A percentile compares a stretch with the other conserved stretches of the same genome.
These are phyloP conservation scores for Argyrosomus japonicus DNA, from an alignment of 2,113 vertebrate species.

Conservation along the genomic window DNA sequence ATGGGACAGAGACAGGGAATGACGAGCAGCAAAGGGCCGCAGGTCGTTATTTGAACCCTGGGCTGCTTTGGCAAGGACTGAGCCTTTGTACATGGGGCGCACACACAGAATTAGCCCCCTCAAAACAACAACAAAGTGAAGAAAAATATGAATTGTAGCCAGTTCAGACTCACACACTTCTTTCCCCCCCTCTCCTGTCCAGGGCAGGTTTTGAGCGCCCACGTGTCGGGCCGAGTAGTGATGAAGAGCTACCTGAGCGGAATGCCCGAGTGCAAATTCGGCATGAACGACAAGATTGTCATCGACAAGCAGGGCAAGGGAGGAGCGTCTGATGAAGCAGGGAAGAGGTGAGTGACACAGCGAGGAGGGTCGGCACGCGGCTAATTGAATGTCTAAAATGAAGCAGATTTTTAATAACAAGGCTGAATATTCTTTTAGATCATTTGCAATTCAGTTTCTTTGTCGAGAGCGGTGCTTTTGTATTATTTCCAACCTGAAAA, in stretches of 20 bases:
- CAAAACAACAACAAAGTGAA: background rate
- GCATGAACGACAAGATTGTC: slow-evolving; percentile 99
- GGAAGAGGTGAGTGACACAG: slow-evolving; percentile 89
- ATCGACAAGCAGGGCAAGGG: slow-evolving; percentile 99
- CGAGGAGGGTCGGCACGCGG: background rate
- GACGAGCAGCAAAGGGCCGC: no score
- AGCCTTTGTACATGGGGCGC: no score
- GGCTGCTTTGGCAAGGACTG: no score
- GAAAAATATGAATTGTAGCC: background rate
- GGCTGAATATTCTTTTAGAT: background rate
- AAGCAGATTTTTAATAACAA: background rate
- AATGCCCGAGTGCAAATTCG: slow-evolving; percentile 99
- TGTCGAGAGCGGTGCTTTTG: background rate
- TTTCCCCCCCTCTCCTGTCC: background rate
- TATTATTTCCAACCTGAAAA: background rate
- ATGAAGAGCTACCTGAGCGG: slow-evolving; percentile 99
- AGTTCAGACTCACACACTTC: background rate
- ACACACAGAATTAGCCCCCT: no score
- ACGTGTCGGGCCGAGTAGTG: slow-evolving; percentile 97
- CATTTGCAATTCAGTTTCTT: background rate
- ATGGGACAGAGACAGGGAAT: no score
- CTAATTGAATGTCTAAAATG: background rate
- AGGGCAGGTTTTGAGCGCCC: slow-evolving; percentile 98
- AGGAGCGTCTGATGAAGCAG: slow-evolving; percentile 93
- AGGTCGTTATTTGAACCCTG: no score